Evolutionary conservation across 2,888 invertebrate genomes (phyloP).

Genomic region (Noctua comes): DNA sequence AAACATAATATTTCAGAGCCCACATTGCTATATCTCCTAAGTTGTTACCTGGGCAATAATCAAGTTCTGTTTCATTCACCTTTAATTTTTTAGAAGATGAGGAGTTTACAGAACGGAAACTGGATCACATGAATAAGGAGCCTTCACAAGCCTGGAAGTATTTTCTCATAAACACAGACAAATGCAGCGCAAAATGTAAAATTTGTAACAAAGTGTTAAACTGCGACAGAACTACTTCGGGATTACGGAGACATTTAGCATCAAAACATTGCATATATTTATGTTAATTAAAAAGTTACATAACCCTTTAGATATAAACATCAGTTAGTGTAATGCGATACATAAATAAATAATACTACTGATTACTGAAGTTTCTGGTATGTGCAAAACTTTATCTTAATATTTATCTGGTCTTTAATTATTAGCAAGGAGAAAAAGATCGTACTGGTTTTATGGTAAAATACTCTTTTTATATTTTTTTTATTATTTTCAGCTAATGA

Average conservation of each 20-base stretch:
- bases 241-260: conserved; percentile 16
- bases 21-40: too few species aligned
- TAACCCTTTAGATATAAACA: too few species aligned
- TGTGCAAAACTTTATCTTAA: too few species aligned
- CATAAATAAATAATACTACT: too few species aligned
- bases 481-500: conserved; percentile 8
- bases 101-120: neutral
- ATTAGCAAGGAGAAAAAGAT: too few species aligned
- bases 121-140: neutral
- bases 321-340: too few species aligned
- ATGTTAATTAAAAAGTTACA: neutral
- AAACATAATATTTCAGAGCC: too few species aligned
- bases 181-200: conserved; percentile 30
- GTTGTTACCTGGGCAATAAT: too few species aligned
- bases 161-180: conserved; percentile 19
- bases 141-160: conserved; percentile 5
- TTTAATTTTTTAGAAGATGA: conserved; percentile 11
- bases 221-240: conserved; percentile 13
- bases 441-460: too few species aligned
- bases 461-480: neutral
- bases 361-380: too few species aligned
- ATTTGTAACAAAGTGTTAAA: conserved; percentile 20
- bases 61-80: neutral
- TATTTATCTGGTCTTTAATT: too few species aligned
- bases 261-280: neutral